A percentile compares a stretch with the other conserved stretches of the same genome.
These are phyloP conservation scores for Pantherophis vulpinus DNA, from an alignment of 2,797 vertebrate species.

Conservation along the genomic window DNA sequence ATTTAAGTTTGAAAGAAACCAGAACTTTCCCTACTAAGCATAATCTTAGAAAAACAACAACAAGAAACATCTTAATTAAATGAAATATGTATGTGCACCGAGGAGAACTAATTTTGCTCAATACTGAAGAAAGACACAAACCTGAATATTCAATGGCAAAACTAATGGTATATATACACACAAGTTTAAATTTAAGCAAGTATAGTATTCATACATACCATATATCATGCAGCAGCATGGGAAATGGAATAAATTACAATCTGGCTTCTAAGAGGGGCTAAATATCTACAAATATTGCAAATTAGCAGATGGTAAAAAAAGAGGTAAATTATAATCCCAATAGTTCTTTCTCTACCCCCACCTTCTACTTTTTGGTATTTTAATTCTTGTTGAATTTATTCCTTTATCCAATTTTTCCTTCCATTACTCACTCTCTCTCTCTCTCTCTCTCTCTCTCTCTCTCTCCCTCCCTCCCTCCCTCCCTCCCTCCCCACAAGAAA, in stretches of 20 bases:
- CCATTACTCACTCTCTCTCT: too few species aligned
- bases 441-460: too few species aligned
- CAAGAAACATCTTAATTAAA: not conserved
- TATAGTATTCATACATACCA: not conserved
- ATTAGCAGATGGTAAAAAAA: too few species aligned
- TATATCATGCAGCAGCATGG: too few species aligned
- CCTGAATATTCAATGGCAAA: not conserved
- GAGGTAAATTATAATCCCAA: too few species aligned
- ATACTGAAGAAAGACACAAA: not conserved
- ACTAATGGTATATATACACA: not conserved
- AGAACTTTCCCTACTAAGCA: not conserved
- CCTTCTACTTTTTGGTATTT: too few species aligned
- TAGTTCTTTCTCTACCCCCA: too few species aligned
- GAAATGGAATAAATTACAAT: too few species aligned
- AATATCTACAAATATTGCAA: too few species aligned
- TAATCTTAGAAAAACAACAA: not conserved
- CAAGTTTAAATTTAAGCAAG: not conserved
- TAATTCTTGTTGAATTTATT: too few species aligned
- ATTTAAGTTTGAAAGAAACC: not conserved
- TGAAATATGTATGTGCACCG: not conserved
- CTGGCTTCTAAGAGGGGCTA: too few species aligned
- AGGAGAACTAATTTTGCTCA: not conserved
- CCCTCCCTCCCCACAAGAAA: not conserved
- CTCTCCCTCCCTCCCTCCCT: fast-evolving
- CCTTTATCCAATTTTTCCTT: too few species aligned